phyloP scores from a whole-genome alignment of 2,888 invertebrate species.

The Atethmia centrago region DNA sequence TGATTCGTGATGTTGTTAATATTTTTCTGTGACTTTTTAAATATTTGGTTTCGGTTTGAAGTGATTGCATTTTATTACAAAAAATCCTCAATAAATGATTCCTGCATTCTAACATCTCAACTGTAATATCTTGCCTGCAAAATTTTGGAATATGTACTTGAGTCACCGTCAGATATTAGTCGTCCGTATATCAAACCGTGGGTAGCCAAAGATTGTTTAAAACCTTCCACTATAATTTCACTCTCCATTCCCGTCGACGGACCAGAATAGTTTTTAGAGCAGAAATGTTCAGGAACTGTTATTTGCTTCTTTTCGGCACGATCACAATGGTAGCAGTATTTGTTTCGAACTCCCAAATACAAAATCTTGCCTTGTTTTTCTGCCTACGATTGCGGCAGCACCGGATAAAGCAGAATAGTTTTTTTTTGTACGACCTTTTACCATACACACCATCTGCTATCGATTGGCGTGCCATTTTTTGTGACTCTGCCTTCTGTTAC shows the following conservation, averaged over 20 bases:
- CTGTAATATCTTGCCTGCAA: neutral
- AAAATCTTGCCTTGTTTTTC: no score
- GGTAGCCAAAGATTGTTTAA: constrained; percentile 1
- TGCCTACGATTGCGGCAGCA: neutral
- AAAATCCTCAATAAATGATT: constrained; percentile 1
- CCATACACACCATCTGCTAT: constrained; percentile 7
- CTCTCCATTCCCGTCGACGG: constrained; percentile 5
- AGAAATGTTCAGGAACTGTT: constrained; percentile 1
- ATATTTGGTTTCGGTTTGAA: constrained; percentile 8
- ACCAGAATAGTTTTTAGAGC: constrained; percentile 5
- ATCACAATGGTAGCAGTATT: constrained; percentile 5
- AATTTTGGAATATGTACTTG: no score
- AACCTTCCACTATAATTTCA: constrained; percentile 4
- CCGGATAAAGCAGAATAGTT: neutral
- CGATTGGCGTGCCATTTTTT: neutral
- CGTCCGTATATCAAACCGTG: neutral
- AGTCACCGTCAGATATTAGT: no score
- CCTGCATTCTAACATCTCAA: neutral
- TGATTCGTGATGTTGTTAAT: neutral
- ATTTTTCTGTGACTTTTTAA: constrained; percentile 5
- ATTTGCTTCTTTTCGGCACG: neutral
- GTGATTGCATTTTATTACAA: constrained; percentile 1
- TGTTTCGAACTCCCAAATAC: constrained; percentile 4
- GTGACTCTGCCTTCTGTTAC: constrained; percentile 2
- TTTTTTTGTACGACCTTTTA: constrained; percentile 9